phyloP scores from a whole-genome alignment of 2,888 invertebrate genomes.

The Lepidocyrtinus sp. region DNA sequence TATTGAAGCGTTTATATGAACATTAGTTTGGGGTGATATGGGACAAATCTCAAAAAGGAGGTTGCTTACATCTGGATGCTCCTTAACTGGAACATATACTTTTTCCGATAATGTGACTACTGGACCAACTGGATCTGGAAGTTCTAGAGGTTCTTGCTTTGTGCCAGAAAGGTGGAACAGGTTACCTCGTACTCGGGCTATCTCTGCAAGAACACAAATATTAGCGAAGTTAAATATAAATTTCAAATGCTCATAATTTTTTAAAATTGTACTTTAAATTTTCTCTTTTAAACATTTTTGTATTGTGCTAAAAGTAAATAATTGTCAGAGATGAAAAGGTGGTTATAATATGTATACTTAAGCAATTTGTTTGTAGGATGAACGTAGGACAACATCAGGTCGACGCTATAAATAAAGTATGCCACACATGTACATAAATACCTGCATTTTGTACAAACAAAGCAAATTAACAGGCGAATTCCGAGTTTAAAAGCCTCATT shows the following conservation, averaged over 20 bases:
- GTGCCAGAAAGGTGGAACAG: constrained; percentile 99
- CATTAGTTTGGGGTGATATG: no score
- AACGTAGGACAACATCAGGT: no score
- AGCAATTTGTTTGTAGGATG: no score
- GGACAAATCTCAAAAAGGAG: not conserved
- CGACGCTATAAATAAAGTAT: no score
- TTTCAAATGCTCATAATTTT: not conserved
- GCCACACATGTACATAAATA: no score
- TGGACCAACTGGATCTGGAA: constrained; percentile 93
- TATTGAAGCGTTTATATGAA: no score
- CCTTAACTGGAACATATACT: constrained; percentile 99
- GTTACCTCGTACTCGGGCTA: constrained; percentile 96
- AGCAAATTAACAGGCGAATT: constrained; percentile 42
- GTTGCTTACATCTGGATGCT: constrained; percentile 99
- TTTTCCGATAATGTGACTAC: constrained; percentile 97
- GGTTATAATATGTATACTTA: not conserved
- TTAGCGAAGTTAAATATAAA: not conserved
- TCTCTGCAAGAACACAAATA: constrained; percentile 82
- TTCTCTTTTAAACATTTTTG: no score
- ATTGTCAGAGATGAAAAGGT: not conserved
- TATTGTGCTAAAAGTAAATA: constrained; percentile 13
- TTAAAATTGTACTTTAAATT: no score
- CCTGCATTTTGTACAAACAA: not conserved
- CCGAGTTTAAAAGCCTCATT: constrained; percentile 43
- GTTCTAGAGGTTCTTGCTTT: constrained; percentile 91